Evolutionary conservation across 2,113 vertebrate species (phyloP).

Genomic region (Mugil cephalus): DNA sequence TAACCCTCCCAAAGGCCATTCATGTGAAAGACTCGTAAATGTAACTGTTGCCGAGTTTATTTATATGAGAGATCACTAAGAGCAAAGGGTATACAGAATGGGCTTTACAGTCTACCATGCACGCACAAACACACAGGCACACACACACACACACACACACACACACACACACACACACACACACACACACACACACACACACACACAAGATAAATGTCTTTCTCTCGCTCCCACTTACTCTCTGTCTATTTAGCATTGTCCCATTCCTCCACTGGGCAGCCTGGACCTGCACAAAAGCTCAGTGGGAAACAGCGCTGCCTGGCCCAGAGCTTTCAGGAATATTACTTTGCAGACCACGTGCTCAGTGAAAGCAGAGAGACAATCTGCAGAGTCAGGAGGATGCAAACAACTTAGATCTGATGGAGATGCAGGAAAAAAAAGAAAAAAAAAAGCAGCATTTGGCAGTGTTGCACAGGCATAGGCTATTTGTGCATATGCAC

Average conservation of each 20-base stretch:
- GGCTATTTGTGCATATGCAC: constrained; percentile 20
- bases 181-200: constrained; percentile 33
- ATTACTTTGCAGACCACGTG: constrained; percentile 72
- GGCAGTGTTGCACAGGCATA: constrained; percentile 6
- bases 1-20: constrained; percentile 55
- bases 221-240: constrained; percentile 59
- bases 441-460: constrained; percentile 16
- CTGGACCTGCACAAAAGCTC: constrained; percentile 71
- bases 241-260: constrained; percentile 74
- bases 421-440: constrained; percentile 37
- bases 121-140: constrained; percentile 31
- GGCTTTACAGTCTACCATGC: constrained; percentile 25
- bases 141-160: constrained; percentile 37
- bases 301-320: constrained; percentile 66
- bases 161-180: constrained; percentile 23
- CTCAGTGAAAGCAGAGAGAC: constrained; percentile 29
- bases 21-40: constrained; percentile 67
- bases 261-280: constrained; percentile 55
- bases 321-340: constrained; percentile 78
- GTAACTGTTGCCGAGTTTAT: constrained; percentile 48
- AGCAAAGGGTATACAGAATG: constrained; percentile 32
- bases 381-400: constrained; percentile 73
- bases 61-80: constrained; percentile 60
- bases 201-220: constrained; percentile 46
- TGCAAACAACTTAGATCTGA: constrained; percentile 37